Conservation (phyloP, 2,113 vertebrate species). For the Cyprinodon tularosa region DNA sequence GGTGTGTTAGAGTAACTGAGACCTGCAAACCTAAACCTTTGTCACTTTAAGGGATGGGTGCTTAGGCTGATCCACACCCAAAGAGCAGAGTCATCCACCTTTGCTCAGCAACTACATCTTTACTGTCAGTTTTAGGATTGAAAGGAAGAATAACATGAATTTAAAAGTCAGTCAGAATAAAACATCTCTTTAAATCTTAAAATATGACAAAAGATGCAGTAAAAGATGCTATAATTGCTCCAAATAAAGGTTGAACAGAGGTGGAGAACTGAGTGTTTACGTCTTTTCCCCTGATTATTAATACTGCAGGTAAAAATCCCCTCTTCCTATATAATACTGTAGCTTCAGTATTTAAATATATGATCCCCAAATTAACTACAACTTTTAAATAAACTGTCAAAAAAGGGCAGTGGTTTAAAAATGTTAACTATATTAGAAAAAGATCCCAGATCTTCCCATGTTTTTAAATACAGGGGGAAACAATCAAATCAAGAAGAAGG, state of each 20-base stretch:
- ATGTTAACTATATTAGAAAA: not conserved
- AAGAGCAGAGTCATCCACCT: slow-evolving; percentile 59
- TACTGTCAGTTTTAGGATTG: not conserved
- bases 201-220: not conserved
- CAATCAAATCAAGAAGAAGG: slow-evolving; percentile 30
- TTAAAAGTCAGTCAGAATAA: not conserved
- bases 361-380: not conserved
- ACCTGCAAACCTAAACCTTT: slow-evolving; percentile 56
- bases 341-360: not conserved
- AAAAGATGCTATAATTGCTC: not conserved
- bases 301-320: slow-evolving; percentile 36
- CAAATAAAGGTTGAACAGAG: slow-evolving; percentile 43
- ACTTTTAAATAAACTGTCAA: not conserved
- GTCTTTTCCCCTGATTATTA: slow-evolving; percentile 9
- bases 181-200: not conserved
- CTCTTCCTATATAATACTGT: not conserved
- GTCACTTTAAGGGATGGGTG: slow-evolving; percentile 48
- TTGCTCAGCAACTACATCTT: slow-evolving; percentile 57
- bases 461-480: slow-evolving; percentile 5
- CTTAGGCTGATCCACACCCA: slow-evolving; percentile 49
- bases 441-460: not conserved
- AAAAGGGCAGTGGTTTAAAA: not conserved
- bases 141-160: slow-evolving; percentile 20
- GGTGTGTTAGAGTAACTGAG: slow-evolving; percentile 54
- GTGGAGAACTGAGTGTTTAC: slow-evolving; percentile 39